Conservation (phyloP, 2,797 vertebrate genomes). For the Lithobates sylvaticus region DNA sequence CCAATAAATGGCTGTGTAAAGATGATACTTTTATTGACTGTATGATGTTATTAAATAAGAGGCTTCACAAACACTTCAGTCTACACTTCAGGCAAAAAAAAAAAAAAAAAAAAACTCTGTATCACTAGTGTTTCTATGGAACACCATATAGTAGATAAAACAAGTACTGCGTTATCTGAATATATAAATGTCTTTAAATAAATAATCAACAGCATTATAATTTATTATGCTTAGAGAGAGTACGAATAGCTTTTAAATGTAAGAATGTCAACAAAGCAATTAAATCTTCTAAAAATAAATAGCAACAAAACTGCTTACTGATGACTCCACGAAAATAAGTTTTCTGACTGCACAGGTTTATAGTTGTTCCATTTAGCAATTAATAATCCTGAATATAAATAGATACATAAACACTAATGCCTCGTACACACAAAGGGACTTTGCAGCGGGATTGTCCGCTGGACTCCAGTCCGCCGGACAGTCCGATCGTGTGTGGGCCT, state of each 20-base stretch:
- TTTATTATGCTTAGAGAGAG: background rate
- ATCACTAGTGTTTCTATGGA: background rate
- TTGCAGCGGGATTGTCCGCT: no score
- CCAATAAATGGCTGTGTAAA: constrained; percentile 62
- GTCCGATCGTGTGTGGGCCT: no score
- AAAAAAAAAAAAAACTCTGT: background rate
- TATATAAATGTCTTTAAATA: background rate
- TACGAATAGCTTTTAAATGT: background rate
- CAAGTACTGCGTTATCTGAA: background rate
- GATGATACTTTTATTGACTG: constrained; percentile 64
- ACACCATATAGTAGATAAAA: background rate
- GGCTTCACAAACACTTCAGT: constrained; percentile 57
- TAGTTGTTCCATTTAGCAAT: no score
- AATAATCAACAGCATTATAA: background rate
- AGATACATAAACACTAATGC: no score
- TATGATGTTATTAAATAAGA: constrained; percentile 62
- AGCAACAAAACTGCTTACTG: no score
- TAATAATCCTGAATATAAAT: no score
- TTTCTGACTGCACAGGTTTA: no score
- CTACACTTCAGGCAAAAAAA: constrained; percentile 42
- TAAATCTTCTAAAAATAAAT: no score
- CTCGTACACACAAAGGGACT: no score
- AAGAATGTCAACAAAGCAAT: no score
- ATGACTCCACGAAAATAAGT: no score
- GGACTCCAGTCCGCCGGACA: no score